phyloP scores from a whole-genome alignment of 2,888 invertebrate genomes.

The Aphodius sticticus region DNA sequence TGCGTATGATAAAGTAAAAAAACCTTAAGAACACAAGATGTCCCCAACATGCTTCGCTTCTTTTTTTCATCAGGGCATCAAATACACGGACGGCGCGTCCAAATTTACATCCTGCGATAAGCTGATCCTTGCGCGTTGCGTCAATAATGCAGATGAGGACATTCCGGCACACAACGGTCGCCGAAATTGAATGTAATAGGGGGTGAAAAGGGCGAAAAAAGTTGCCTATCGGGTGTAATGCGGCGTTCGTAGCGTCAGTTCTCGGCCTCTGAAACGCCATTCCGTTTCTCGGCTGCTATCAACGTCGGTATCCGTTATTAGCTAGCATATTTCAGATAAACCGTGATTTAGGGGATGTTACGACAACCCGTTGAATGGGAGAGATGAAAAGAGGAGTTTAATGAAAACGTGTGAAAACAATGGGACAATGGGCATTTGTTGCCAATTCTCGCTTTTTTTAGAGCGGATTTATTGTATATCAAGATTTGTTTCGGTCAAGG shows the following conservation, averaged over 20 bases:
- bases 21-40: background rate
- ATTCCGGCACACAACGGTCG: background rate
- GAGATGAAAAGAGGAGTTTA: background rate
- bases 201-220: background rate
- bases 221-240: background rate
- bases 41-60: background rate
- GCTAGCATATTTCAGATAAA: slow-evolving; percentile 4
- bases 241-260: background rate
- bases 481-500: too few relatives aligned
- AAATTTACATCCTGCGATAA: slow-evolving; percentile 4
- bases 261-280: background rate
- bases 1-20: too few relatives aligned
- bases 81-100: background rate
- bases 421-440: background rate
- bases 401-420: background rate
- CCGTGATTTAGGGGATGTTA: background rate
- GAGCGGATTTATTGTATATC: too few relatives aligned
- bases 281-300: background rate
- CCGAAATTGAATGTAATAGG: background rate
- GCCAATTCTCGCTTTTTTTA: too few relatives aligned
- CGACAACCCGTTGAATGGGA: background rate
- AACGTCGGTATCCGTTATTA: background rate
- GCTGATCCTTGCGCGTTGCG: background rate
- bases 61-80: background rate
- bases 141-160: background rate